Evolutionary conservation across 2,888 invertebrate genomes (phyloP), one percentile per base, ranked within the genome.

Genomic region (Cephus pulcher): DNA sequence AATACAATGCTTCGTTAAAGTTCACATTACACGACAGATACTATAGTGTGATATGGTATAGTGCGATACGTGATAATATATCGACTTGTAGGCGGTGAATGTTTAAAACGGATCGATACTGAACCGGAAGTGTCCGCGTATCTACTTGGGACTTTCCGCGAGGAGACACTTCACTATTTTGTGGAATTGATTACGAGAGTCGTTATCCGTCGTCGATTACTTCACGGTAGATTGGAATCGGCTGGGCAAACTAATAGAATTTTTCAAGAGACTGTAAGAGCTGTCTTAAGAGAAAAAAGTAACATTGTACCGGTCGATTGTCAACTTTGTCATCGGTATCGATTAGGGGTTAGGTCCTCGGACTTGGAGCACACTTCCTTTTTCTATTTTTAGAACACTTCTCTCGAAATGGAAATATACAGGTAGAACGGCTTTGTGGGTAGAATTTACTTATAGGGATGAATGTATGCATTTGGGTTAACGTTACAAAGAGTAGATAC

Each of bases 81-180:
- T 35, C n/a, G 35, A 35, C n/a, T 75, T 34, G 71, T 75, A 37
- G 40, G 37, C 69, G 75, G 56, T 71, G 73, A 78, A 78, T 78
- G 73, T 73, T 76, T 78, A 73, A 76, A 56, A 75, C n/a, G 23
- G 69, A 78, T 78, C 78, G 78, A 78, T 78, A 78, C 73, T 3
- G 6, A n/a, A 34, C 33, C 32, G 71, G 71, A 71, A 34, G 32
- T 9, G 9, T 56, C 9, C 56, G 56, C 56, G 23, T 56, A 56
- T 56, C 56, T 56, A 23, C 56, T 56, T 56, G 56, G 23, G 6
- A 23, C 23, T 23, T 56, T 23, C 56, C 56, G 56, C 56, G 9
- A 56, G 23, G 56, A 56, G 23, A 9, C 23, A 9, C 23, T 56
- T 56, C 56, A 15, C 56, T 1, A 23, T 56, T 56, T 56, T 9